phyloP scores from a whole-genome alignment of 2,113 vertebrate species.

The Castor canadensis region DNA sequence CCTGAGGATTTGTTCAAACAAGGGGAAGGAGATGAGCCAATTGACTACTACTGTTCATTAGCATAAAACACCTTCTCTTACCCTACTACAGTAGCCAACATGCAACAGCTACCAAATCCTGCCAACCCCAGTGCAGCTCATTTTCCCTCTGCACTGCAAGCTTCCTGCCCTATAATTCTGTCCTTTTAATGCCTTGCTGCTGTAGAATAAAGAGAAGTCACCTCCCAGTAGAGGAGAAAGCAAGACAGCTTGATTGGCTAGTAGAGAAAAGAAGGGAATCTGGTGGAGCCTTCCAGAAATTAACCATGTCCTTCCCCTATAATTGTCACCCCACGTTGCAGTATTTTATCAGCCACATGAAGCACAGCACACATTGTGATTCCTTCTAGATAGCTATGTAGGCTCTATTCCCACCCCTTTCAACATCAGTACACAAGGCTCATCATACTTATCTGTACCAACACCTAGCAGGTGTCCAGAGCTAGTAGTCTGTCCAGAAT shows the following conservation, averaged over 20 bases:
- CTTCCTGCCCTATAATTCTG: neutral
- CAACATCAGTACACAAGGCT: neutral
- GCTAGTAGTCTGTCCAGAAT: neutral
- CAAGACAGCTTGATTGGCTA: neutral
- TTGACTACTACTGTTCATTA: neutral
- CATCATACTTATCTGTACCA: neutral
- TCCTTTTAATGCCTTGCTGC: neutral
- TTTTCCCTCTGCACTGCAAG: neutral
- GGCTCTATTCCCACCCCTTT: neutral
- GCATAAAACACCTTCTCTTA: neutral
- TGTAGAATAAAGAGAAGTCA: neutral
- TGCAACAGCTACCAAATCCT: neutral
- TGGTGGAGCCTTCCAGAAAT: neutral
- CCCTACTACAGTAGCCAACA: neutral
- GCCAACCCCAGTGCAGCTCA: neutral
- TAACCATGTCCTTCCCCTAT: neutral
- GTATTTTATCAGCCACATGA: conserved; percentile 1
- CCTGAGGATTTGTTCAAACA: neutral
- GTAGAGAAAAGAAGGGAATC: neutral
- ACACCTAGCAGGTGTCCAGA: neutral
- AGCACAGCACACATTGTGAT: neutral
- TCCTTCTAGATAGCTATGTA: neutral
- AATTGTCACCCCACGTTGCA: neutral
- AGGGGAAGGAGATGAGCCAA: neutral
- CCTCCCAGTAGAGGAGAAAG: neutral